Evolutionary conservation across 2,797 vertebrate species (phyloP).

Genomic region (Acanthurus tractus): DNA sequence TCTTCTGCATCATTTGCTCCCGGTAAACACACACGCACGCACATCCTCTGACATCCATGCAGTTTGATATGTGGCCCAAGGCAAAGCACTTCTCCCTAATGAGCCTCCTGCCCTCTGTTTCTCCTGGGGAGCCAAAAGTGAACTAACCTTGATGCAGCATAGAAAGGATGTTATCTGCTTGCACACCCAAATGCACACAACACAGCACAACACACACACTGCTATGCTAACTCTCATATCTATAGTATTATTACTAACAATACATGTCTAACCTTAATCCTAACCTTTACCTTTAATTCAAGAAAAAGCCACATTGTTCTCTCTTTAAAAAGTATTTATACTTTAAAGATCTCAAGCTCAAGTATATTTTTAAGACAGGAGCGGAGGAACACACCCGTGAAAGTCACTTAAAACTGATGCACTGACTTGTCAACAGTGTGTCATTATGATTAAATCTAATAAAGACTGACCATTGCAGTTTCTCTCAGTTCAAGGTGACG

Average conservation of each 20-base stretch:
- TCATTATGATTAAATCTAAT: not conserved
- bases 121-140: conserved; percentile 64
- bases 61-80: conserved; percentile 77
- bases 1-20: conserved; percentile 37
- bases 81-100: conserved; percentile 78
- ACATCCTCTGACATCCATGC: conserved; percentile 53
- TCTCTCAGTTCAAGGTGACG: too few species aligned
- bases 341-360: not conserved
- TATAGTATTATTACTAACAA: conserved; percentile 15
- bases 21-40: conserved; percentile 48
- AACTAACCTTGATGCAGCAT: conserved; percentile 75
- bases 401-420: not conserved
- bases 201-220: conserved; percentile 14
- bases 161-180: conserved; percentile 67
- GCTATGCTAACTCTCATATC: conserved; percentile 7
- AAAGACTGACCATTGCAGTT: not conserved
- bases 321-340: not conserved
- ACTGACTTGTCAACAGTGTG: not conserved
- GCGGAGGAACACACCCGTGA: not conserved
- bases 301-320: too few species aligned
- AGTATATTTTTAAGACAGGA: too few species aligned
- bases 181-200: conserved; percentile 30
- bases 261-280: conserved; percentile 3
- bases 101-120: conserved; percentile 80
- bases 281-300: not conserved